phyloP scores from a whole-genome alignment of 2,797 vertebrate species.

The Lophius americanus region DNA sequence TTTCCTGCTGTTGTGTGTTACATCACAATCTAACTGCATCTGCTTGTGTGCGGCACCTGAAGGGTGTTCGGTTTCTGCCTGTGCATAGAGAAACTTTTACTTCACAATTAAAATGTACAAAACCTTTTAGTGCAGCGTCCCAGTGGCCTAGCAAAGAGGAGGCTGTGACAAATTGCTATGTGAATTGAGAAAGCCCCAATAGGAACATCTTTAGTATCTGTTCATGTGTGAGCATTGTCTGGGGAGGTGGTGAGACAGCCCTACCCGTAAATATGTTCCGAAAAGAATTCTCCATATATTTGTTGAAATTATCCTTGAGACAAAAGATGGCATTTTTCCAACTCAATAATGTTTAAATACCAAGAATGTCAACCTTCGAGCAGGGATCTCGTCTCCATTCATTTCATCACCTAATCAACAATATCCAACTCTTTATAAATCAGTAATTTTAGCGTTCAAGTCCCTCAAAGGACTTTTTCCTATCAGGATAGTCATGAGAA shows the following conservation, averaged over 20 bases:
- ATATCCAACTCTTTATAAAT: slow-evolving; percentile 27
- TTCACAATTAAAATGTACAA: slow-evolving; percentile 70
- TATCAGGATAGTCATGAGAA: slow-evolving; percentile 45
- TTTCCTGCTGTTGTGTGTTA: slow-evolving; percentile 13
- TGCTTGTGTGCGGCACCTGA: slow-evolving; percentile 47
- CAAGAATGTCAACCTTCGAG: not conserved
- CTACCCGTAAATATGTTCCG: slow-evolving; percentile 11
- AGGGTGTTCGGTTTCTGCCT: slow-evolving; percentile 68
- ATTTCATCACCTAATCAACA: slow-evolving; percentile 29
- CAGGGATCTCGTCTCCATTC: slow-evolving; percentile 5
- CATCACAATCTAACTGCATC: slow-evolving; percentile 34
- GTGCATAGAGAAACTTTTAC: slow-evolving; percentile 66
- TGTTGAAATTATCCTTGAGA: slow-evolving; percentile 9
- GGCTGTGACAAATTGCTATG: slow-evolving; percentile 72
- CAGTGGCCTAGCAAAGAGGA: slow-evolving; percentile 44
- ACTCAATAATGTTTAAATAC: slow-evolving; percentile 14
- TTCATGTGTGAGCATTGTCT: slow-evolving; percentile 40
- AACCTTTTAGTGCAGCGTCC: slow-evolving; percentile 58
- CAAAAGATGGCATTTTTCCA: slow-evolving; percentile 9
- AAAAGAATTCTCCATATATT: slow-evolving; percentile 1
- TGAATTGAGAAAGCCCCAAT: slow-evolving; percentile 45
- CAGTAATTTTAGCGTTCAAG: slow-evolving; percentile 15
- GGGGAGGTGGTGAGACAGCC: slow-evolving; percentile 5
- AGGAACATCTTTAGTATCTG: slow-evolving; percentile 41
- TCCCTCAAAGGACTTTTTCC: slow-evolving; percentile 19